phyloP scores from a whole-genome alignment of 2,888 invertebrate genomes.

The Brachyptera putata region DNA sequence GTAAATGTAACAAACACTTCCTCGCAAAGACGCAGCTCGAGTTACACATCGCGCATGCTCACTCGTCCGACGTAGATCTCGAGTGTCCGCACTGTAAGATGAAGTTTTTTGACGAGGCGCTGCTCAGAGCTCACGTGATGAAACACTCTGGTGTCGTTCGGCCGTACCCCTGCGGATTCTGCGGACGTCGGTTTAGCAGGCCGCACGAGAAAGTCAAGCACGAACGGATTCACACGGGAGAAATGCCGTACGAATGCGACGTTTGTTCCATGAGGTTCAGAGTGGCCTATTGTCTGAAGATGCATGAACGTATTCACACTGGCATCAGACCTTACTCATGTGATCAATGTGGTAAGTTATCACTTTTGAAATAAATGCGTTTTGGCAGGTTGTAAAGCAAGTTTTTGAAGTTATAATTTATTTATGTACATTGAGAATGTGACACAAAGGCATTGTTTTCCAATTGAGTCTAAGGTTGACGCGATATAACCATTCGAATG shows the following conservation, averaged over 20 bases:
- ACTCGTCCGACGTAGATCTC: conserved; percentile 53
- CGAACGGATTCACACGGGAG: conserved; percentile 78
- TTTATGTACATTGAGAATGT: too few species aligned
- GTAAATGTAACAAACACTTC: conserved; percentile 3
- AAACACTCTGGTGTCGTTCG: conserved; percentile 52
- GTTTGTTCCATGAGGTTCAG: conserved; percentile 77
- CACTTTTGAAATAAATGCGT: too few species aligned
- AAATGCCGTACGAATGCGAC: conserved; percentile 73
- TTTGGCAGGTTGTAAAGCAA: neutral
- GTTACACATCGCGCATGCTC: conserved; percentile 66
- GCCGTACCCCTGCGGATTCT: conserved; percentile 67
- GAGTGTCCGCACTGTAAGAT: conserved; percentile 68
- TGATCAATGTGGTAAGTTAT: conserved; percentile 55
- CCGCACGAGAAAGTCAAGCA: conserved; percentile 78
- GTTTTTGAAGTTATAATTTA: too few species aligned
- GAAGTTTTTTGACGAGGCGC: conserved; percentile 61
- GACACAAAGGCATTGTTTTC: too few species aligned
- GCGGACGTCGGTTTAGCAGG: conserved; percentile 64
- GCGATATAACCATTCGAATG: too few species aligned
- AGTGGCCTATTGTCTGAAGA: conserved; percentile 71
- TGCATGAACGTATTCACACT: conserved; percentile 76
- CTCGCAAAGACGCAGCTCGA: conserved; percentile 34
- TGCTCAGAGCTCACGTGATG: conserved; percentile 68
- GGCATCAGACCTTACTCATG: conserved; percentile 73
- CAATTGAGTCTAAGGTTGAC: too few species aligned